A percentile compares a stretch with the other conserved stretches of the same genome.
Conservation (phyloP, 2,113 vertebrate genomes). For the Ciconia boyciana region DNA sequence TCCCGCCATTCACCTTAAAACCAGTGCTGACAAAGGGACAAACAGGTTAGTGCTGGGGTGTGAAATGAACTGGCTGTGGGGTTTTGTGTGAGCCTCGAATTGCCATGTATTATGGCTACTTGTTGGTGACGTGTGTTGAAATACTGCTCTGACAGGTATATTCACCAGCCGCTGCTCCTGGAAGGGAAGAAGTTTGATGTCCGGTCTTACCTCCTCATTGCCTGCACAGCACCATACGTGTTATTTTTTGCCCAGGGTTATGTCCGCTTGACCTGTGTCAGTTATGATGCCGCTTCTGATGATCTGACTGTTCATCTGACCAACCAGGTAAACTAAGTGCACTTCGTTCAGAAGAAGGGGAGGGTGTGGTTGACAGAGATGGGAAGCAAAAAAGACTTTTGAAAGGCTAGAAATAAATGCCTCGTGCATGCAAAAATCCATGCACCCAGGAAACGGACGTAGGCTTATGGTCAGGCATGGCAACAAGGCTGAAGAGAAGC, state of each 20-base stretch:
- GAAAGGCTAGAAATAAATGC: not conserved
- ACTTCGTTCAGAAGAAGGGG: not conserved
- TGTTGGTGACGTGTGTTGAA: not conserved
- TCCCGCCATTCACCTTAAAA: not conserved
- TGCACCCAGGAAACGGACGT: accelerated
- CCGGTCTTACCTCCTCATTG: conserved; percentile 83
- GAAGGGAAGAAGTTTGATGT: conserved; percentile 87
- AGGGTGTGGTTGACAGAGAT: not conserved
- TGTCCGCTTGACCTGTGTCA: conserved; percentile 78
- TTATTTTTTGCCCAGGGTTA: conserved; percentile 89
- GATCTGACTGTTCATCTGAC: conserved; percentile 84
- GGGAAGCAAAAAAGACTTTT: not conserved
- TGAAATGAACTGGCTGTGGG: too few species aligned
- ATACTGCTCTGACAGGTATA: conserved; percentile 72
- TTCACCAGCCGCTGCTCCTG: conserved; percentile 84
- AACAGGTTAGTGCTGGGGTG: not conserved
- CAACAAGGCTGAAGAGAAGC: not conserved
- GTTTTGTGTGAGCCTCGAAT: not conserved
- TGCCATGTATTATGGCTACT: not conserved
- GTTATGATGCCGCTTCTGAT: conserved; percentile 78
- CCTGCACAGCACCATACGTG: conserved; percentile 79
- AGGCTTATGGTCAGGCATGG: not conserved
- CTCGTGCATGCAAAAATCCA: not conserved
- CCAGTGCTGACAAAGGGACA: not conserved
- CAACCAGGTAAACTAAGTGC: conserved; percentile 78